phyloP scores from a whole-genome alignment of 1,140 invertebrate species.

The Ceratosolen fusciceps region DNA sequence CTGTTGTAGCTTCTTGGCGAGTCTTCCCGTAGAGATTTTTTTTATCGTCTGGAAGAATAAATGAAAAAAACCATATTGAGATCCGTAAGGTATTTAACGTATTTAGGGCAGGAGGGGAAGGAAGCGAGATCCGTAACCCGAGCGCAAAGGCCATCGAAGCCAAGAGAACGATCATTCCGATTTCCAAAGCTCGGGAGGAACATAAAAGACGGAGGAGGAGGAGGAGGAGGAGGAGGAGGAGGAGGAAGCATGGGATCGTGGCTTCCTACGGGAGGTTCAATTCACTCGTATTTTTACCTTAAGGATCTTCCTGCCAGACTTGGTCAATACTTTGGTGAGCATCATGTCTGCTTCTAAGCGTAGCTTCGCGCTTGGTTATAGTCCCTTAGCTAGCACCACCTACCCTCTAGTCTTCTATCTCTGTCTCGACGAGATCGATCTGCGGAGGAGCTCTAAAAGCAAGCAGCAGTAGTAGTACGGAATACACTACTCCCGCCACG shows the following conservation, averaged over 20 bases:
- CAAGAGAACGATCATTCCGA: not conserved
- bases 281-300: conserved; percentile 64
- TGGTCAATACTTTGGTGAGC: conserved; percentile 65
- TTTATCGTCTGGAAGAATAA: conserved; percentile 60
- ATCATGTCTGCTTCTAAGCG: conserved; percentile 47
- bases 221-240: not conserved
- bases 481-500: not conserved
- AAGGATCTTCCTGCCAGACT: conserved; percentile 65
- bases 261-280: no score
- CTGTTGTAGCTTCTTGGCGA: conserved; percentile 56
- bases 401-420: not conserved
- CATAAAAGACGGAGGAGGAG: not conserved
- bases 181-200: not conserved
- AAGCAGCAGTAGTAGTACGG: not conserved
- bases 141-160: not conserved
- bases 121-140: conserved; percentile 11
- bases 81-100: no score
- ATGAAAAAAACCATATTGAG: no score
- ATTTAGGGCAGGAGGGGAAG: not conserved
- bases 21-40: conserved; percentile 57
- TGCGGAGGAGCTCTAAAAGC: not conserved
- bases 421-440: not conserved
- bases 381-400: not conserved
- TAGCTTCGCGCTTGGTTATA: no score
- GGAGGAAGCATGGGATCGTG: not conserved